Evolutionary conservation across 2,797 vertebrate genomes (phyloP).

Genomic region (Catharus ustulatus): DNA sequence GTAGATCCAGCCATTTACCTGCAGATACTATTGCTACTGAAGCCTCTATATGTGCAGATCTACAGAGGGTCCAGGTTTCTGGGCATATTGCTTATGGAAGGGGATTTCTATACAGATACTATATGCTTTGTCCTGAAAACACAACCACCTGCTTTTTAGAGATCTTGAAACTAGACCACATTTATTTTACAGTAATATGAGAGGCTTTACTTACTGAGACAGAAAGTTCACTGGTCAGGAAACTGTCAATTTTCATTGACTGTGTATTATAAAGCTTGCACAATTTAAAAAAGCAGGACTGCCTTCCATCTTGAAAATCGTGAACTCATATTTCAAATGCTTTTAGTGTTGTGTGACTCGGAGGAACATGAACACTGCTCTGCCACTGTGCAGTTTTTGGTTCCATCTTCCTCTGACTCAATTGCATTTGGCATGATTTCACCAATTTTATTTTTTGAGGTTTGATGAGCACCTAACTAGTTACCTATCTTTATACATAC

Average conservation of each 20-base stretch:
- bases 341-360: not conserved
- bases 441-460: conserved; percentile 22
- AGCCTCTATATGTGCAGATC: not conserved
- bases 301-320: not conserved
- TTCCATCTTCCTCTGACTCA: conserved; percentile 40
- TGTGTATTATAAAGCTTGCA: not conserved
- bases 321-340: not conserved
- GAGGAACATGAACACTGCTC: not conserved
- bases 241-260: not conserved
- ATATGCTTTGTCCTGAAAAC: not conserved
- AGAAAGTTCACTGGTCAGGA: not conserved
- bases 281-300: not conserved
- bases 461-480: conserved; percentile 56
- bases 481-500: not conserved
- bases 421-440: not conserved
- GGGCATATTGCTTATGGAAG: not conserved
- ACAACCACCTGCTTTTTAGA: not conserved
- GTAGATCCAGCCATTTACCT: not conserved
- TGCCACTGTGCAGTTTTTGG: not conserved
- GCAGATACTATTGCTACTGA: not conserved
- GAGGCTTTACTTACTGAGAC: not conserved
- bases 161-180: not conserved
- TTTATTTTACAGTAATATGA: not conserved
- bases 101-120: not conserved
- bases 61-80: not conserved